phyloP scores from a whole-genome alignment of 2,888 invertebrate species.

The Patella pellucida region DNA sequence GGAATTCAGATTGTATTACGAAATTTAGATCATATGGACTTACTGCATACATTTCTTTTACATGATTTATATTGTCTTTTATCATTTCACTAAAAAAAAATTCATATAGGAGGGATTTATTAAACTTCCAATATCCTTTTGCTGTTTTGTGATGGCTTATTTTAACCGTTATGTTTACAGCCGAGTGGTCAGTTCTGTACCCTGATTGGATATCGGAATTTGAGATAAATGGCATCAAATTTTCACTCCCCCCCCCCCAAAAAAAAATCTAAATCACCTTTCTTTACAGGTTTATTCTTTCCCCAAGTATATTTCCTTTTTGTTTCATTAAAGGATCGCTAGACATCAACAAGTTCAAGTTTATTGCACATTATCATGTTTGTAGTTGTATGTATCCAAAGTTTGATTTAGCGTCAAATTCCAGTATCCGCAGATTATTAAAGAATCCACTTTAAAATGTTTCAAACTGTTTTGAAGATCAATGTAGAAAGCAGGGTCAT shows the following conservation, averaged over 20 bases:
- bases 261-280: conserved; percentile 17
- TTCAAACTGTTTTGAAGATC: neutral
- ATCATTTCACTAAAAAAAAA: conserved; percentile 14
- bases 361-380: conserved; percentile 6
- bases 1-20: no score
- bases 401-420: neutral
- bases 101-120: conserved; percentile 22
- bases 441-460: neutral
- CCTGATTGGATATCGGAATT: conserved; percentile 15
- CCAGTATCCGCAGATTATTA: neutral
- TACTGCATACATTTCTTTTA: neutral
- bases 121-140: conserved; percentile 26
- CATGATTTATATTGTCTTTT: neutral
- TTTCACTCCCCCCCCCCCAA: conserved; percentile 12
- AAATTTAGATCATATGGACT: neutral
- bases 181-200: conserved; percentile 18
- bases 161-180: conserved; percentile 14
- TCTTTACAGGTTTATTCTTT: conserved; percentile 20
- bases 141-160: conserved; percentile 9
- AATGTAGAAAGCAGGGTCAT: neutral
- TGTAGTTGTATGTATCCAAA: neutral
- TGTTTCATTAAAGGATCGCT: neutral
- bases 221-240: conserved; percentile 7
- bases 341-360: conserved; percentile 18
- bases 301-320: conserved; percentile 18